Conservation (phyloP, 2,113 vertebrate species). For the Nothobranchius kuhntae region DNA sequence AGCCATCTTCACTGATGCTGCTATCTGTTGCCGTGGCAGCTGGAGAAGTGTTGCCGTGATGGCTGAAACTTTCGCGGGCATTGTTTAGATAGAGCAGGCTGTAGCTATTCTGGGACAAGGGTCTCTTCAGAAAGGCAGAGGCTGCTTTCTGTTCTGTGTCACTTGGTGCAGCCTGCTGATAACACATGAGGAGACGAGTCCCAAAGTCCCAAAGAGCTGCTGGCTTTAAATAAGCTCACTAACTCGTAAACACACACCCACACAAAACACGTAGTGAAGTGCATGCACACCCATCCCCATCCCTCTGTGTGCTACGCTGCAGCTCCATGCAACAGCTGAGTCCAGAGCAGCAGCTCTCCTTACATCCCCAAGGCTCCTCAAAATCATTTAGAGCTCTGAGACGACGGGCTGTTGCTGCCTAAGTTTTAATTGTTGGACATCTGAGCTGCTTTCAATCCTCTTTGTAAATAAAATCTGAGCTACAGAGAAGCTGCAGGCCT, state of each 20-base stretch:
- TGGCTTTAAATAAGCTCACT: constrained; percentile 75
- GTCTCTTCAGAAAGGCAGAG: constrained; percentile 73
- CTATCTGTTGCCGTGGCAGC: constrained; percentile 70
- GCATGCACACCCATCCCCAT: constrained; percentile 37
- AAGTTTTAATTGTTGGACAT: constrained; percentile 50
- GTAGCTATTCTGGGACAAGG: constrained; percentile 77
- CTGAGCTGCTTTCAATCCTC: constrained; percentile 41
- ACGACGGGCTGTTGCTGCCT: constrained; percentile 25
- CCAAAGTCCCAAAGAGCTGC: constrained; percentile 65
- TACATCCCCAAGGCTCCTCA: constrained; percentile 67
- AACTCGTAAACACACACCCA: constrained; percentile 53
- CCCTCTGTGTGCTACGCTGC: constrained; percentile 61
- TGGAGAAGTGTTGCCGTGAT: constrained; percentile 71
- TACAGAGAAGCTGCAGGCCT: constrained; percentile 13
- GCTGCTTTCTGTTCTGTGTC: constrained; percentile 78
- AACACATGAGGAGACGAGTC: constrained; percentile 74
- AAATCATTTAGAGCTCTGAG: constrained; percentile 67
- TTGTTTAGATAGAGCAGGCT: constrained; percentile 72
- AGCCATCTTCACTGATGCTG: constrained; percentile 66
- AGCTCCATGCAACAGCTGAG: constrained; percentile 71
- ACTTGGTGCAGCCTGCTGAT: constrained; percentile 74
- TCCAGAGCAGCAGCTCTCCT: constrained; percentile 60
- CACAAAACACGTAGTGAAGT: constrained; percentile 25
- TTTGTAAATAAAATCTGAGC: constrained; percentile 5
- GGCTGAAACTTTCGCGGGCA: constrained; percentile 73